These are phyloP conservation scores for Sebastiscus tertius DNA, from an alignment of 2,797 vertebrate species.

Conservation along the genomic window DNA sequence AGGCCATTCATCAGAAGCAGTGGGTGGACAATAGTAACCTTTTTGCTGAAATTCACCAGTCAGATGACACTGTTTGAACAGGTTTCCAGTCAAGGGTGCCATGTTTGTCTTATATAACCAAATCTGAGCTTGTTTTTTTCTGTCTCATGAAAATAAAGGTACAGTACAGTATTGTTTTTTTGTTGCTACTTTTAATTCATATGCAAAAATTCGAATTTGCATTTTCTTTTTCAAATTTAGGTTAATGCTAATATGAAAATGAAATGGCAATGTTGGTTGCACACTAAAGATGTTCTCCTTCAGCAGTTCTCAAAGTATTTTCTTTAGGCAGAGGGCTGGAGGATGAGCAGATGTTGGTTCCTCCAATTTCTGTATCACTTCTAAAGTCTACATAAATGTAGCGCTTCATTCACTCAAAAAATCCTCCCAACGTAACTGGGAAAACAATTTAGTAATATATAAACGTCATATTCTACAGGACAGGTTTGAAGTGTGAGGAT, in stretches of 20 bases:
- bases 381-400: background rate
- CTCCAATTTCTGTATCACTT: background rate
- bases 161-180: background rate
- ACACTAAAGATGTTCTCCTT: background rate
- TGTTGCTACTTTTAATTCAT: background rate
- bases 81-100: background rate
- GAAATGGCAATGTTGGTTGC: background rate
- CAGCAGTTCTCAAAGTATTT: background rate
- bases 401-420: background rate
- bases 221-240: background rate
- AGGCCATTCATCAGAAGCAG: background rate
- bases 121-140: background rate
- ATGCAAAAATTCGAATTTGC: background rate
- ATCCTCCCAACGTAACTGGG: background rate
- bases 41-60: background rate
- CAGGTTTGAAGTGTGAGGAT: background rate
- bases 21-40: background rate
- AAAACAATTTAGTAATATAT: background rate
- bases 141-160: background rate
- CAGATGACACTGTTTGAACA: background rate
- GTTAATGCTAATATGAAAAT: background rate
- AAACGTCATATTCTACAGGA: background rate
- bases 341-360: background rate
- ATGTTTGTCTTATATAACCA: background rate
- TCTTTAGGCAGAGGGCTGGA: background rate